phyloP scores from a whole-genome alignment of 2,888 invertebrate species.

The Emmelina monodactyla region DNA sequence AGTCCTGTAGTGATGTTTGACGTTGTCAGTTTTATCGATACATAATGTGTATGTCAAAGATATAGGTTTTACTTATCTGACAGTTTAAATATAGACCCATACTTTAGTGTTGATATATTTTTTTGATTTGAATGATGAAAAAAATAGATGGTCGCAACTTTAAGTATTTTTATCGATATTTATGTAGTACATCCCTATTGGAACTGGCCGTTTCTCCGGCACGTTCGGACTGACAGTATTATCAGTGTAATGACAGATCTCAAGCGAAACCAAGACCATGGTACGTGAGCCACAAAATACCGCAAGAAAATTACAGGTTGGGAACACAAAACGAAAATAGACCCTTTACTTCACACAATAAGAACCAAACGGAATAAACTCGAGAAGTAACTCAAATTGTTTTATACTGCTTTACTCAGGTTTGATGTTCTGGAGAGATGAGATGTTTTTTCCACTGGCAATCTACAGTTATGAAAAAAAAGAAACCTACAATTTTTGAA shows the following conservation, averaged over 20 bases:
- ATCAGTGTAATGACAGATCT: slow-evolving; percentile 65
- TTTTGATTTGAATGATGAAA: no score
- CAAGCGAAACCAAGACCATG: slow-evolving; percentile 29
- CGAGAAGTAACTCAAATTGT: background rate
- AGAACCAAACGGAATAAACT: background rate
- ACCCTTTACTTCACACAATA: slow-evolving; percentile 2
- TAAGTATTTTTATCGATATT: slow-evolving; percentile 10
- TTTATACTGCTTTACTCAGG: no score
- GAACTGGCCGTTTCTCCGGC: slow-evolving; percentile 34
- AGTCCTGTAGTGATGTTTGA: slow-evolving; percentile 28
- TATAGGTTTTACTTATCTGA: background rate
- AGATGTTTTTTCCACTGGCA: no score
- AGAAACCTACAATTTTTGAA: no score
- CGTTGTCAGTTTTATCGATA: slow-evolving; percentile 17
- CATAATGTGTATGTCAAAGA: background rate
- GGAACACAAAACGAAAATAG: slow-evolving; percentile 1
- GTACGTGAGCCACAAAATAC: slow-evolving; percentile 55
- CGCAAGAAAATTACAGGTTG: slow-evolving; percentile 24
- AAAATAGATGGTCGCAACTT: no score
- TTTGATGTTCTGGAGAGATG: no score
- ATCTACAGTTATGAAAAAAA: no score
- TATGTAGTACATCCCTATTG: slow-evolving; percentile 30
- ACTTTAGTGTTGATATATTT: no score
- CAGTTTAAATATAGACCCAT: no score
- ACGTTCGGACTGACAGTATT: slow-evolving; percentile 54